Conservation (phyloP, 2,888 invertebrate genomes). For the Deroplatys truncata region DNA sequence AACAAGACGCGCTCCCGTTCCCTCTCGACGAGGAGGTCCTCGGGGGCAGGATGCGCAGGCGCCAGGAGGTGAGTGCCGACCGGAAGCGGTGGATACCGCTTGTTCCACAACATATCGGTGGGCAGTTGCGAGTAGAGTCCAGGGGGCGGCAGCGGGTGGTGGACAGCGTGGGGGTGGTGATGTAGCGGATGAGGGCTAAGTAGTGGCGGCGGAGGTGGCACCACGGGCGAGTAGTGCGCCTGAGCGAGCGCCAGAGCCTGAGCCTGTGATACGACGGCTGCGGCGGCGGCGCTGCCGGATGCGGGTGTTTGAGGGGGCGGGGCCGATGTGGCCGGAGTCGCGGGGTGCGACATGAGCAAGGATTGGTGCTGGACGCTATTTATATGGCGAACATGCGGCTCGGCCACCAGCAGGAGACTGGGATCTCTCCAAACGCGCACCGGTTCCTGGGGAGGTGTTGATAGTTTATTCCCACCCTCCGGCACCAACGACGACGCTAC, state of each 20-base stretch:
- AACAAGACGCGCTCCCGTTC: conserved; percentile 38
- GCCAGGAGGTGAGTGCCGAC: conserved; percentile 45
- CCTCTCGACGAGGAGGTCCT: conserved; percentile 48
- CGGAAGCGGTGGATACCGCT: conserved; percentile 54
- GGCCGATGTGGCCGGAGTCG: conserved; percentile 39
- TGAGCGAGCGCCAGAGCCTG: conserved; percentile 39
- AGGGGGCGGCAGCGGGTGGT: conserved; percentile 35
- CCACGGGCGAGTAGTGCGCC: conserved; percentile 31
- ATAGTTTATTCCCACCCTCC: conserved; percentile 21
- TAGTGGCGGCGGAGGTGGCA: conserved; percentile 45
- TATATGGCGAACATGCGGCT: conserved; percentile 55
- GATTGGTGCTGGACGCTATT: conserved; percentile 59
- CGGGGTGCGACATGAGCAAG: conserved; percentile 54
- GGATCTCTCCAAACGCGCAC: conserved; percentile 56
- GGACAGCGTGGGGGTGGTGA: conserved; percentile 28
- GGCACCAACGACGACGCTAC: conserved; percentile 25
- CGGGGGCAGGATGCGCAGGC: conserved; percentile 46
- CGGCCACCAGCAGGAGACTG: conserved; percentile 48
- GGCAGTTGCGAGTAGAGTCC: conserved; percentile 34
- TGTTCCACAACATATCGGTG: conserved; percentile 57
- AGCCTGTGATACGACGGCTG: conserved; percentile 32
- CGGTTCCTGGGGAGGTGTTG: conserved; percentile 33
- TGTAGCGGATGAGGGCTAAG: conserved; percentile 34
- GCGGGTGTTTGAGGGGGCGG: conserved; percentile 30
- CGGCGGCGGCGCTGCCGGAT: conserved; percentile 37